Evolutionary conservation across 2,797 vertebrate species (phyloP).

Genomic region (Sebastes trivittatus): DNA sequence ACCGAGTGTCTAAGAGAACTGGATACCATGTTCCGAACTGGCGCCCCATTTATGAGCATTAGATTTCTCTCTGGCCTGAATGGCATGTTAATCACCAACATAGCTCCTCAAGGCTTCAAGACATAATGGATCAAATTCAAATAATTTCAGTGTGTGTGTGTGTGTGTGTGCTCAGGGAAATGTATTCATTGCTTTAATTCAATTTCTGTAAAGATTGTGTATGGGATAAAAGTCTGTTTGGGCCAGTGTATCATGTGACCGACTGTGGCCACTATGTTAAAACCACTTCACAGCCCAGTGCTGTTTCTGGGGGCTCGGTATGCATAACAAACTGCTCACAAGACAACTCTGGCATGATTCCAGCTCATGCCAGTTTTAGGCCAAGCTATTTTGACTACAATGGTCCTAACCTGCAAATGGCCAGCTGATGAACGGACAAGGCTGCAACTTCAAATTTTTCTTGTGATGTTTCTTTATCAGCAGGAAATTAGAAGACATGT

Average conservation of each 20-base stretch:
- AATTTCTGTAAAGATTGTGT: too few species aligned
- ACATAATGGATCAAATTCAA: not conserved
- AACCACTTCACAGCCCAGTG: not conserved
- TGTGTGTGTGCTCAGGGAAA: not conserved
- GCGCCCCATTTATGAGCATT: not conserved
- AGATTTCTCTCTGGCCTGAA: not conserved
- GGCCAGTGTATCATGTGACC: not conserved
- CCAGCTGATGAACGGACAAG: not conserved
- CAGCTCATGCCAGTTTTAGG: not conserved
- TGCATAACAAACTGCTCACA: not conserved
- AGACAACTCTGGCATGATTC: not conserved
- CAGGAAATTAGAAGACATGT: conserved; percentile 37
- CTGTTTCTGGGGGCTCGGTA: not conserved
- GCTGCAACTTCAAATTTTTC: not conserved
- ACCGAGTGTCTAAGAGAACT: not conserved
- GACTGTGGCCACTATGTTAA: not conserved
- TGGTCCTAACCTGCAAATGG: not conserved
- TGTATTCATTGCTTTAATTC: too few species aligned
- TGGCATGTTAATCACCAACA: not conserved
- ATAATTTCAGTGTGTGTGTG: not conserved
- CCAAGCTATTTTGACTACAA: not conserved
- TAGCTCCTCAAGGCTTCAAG: not conserved
- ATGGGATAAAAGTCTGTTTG: not conserved
- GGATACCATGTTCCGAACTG: not conserved
- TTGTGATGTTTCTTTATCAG: not conserved